Conservation (phyloP, 2,113 vertebrate species). For the Orycteropus afer region DNA sequence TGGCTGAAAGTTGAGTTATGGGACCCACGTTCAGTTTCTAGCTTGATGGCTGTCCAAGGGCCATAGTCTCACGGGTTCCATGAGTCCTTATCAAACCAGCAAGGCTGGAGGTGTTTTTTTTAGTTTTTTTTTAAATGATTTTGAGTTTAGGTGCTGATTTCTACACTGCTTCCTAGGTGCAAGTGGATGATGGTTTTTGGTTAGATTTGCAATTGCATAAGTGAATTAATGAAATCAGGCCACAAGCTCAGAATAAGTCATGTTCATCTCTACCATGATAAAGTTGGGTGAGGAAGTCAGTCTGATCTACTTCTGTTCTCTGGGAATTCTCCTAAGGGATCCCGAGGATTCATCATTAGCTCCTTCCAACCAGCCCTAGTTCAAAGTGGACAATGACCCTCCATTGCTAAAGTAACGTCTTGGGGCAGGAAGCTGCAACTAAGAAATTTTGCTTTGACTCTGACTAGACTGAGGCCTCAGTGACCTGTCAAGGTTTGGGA, state of each 20-base stretch:
- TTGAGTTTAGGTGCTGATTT: background rate
- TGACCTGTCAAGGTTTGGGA: slow-evolving; percentile 82
- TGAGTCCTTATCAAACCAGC: too few species aligned
- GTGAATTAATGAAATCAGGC: slow-evolving; percentile 4
- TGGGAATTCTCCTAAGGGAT: background rate
- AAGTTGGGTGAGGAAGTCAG: background rate
- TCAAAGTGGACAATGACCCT: slow-evolving; percentile 1
- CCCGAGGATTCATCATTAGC: background rate
- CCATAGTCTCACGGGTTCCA: too few species aligned
- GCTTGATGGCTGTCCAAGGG: too few species aligned
- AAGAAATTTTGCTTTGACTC: slow-evolving; percentile 70
- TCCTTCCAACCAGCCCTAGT: background rate
- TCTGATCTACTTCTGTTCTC: background rate
- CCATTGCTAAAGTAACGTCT: background rate
- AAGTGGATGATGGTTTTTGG: background rate
- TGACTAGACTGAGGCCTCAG: slow-evolving; percentile 71
- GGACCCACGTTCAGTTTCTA: too few species aligned
- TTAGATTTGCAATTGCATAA: slow-evolving; percentile 9
- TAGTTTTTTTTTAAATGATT: too few species aligned
- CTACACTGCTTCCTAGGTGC: background rate
- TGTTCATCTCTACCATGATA: slow-evolving; percentile 2
- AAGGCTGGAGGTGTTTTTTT: too few species aligned
- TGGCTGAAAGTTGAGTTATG: too few species aligned
- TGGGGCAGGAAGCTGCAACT: background rate
- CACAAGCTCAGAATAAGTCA: background rate